A percentile compares a stretch with the other conserved stretches of the same genome.
Conservation (phyloP, 2,888 invertebrate species). For the Pristionchus exspectatus region DNA sequence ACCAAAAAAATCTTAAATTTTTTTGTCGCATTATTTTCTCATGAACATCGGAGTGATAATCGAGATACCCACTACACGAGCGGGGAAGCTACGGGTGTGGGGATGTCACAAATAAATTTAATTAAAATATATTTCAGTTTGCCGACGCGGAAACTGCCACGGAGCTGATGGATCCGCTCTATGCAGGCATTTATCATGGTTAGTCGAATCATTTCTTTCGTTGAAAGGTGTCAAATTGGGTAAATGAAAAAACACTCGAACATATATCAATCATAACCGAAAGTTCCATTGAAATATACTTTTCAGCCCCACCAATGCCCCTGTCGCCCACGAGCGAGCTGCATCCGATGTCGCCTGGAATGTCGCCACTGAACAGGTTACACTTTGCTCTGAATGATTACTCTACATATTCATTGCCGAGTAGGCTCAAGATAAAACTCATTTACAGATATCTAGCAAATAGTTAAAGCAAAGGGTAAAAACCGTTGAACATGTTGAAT, state of each 20-base stretch:
- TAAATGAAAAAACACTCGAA: too few relatives aligned
- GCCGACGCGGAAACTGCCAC: constrained; percentile 62
- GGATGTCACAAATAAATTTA: too few relatives aligned
- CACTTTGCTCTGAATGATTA: background rate
- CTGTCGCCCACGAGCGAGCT: background rate
- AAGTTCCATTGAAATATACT: background rate
- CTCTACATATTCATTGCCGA: background rate
- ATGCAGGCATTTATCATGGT: constrained; percentile 30
- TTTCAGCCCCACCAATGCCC: constrained; percentile 15
- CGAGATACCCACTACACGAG: too few relatives aligned
- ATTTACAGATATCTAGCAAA: too few relatives aligned
- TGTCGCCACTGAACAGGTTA: constrained; percentile 25
- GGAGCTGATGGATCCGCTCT: constrained; percentile 56
- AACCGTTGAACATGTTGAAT: too few relatives aligned
- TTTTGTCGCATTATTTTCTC: background rate
- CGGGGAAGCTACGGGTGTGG: too few relatives aligned
- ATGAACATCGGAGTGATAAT: too few relatives aligned
- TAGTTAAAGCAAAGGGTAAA: too few relatives aligned
- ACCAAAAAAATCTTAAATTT: too few relatives aligned
- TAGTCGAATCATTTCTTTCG: background rate
- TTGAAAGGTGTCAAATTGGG: too few relatives aligned
- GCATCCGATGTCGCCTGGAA: background rate
- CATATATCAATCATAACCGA: too few relatives aligned
- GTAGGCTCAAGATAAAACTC: too few relatives aligned
- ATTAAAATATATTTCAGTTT: constrained; percentile 28